phyloP scores from a whole-genome alignment of 2,113 vertebrate species.

The Edolisoma coerulescens region DNA sequence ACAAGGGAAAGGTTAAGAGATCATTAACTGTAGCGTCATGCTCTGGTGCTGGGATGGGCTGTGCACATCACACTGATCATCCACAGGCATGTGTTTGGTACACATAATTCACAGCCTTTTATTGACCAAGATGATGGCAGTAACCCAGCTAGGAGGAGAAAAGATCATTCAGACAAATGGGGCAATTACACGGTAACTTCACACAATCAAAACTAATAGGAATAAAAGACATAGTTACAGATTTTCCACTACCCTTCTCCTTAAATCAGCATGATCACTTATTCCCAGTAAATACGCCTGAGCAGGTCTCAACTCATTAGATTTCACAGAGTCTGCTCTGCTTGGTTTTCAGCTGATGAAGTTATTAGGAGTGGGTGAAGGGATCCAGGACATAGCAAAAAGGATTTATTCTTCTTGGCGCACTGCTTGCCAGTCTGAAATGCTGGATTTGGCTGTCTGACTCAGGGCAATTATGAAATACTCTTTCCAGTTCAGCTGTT shows the following conservation, averaged over 20 bases:
- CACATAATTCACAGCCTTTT: not conserved
- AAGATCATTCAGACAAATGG: conserved; percentile 46
- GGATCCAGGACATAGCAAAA: conserved; percentile 49
- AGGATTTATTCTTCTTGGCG: conserved; percentile 41
- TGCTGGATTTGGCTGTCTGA: conserved; percentile 54
- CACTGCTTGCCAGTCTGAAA: conserved; percentile 25
- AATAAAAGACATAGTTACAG: conserved; percentile 36
- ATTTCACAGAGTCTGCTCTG: conserved; percentile 14
- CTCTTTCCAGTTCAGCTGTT: conserved; percentile 55
- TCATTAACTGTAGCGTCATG: not conserved
- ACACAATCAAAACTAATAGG: conserved; percentile 43
- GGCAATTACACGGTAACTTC: conserved; percentile 47
- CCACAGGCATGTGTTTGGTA: not conserved
- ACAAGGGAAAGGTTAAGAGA: not conserved
- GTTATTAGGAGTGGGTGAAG: conserved; percentile 33
- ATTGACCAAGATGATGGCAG: conserved; percentile 7
- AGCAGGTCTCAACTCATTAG: conserved; percentile 33
- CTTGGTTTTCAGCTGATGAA: conserved; percentile 37
- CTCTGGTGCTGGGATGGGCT: not conserved
- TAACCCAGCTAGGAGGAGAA: not conserved
- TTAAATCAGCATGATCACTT: conserved; percentile 40
- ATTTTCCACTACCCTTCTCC: conserved; percentile 25
- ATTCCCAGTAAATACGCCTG: not conserved
- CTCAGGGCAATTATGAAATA: conserved; percentile 55
- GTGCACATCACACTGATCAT: not conserved